phyloP scores from a whole-genome alignment of 2,797 vertebrate species.

The Micrastur ruficollis region DNA sequence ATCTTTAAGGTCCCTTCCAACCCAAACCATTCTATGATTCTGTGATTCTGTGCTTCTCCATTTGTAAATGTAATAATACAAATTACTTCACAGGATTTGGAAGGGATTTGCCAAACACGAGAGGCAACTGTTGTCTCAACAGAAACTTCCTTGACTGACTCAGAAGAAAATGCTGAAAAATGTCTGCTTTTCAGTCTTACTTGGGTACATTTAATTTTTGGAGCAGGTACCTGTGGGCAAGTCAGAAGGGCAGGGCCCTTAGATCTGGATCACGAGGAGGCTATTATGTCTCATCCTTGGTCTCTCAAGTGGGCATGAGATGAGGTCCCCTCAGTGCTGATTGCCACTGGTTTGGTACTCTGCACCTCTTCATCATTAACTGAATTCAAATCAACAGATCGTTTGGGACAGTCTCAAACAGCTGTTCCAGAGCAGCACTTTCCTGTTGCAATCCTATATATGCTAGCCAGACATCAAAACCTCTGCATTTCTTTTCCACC shows the following conservation, averaged over 20 bases:
- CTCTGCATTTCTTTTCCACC: constrained; percentile 31
- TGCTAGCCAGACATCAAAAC: neutral
- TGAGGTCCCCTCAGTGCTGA: neutral
- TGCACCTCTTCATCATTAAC: neutral
- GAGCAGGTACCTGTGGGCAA: neutral
- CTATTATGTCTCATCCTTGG: neutral
- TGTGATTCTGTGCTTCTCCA: neutral
- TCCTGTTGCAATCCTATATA: neutral
- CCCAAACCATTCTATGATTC: neutral
- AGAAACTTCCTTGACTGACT: neutral
- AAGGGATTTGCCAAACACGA: neutral
- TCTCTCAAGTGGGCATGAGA: neutral
- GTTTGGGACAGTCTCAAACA: neutral
- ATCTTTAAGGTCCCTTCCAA: neutral
- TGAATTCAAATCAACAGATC: neutral
- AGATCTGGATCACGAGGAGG: neutral
- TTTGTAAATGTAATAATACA: neutral
- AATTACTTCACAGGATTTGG: neutral
- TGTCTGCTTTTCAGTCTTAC: neutral
- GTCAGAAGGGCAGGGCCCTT: neutral
- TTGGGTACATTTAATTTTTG: neutral
- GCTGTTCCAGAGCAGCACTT: neutral
- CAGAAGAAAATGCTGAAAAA: neutral
- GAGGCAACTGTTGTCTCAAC: neutral
- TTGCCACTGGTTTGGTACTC: neutral